A percentile compares a stretch with the other conserved stretches of the same genome.
These are phyloP conservation scores for Papilio machaon DNA, from an alignment of 1,140 invertebrate species.

Conservation along the genomic window DNA sequence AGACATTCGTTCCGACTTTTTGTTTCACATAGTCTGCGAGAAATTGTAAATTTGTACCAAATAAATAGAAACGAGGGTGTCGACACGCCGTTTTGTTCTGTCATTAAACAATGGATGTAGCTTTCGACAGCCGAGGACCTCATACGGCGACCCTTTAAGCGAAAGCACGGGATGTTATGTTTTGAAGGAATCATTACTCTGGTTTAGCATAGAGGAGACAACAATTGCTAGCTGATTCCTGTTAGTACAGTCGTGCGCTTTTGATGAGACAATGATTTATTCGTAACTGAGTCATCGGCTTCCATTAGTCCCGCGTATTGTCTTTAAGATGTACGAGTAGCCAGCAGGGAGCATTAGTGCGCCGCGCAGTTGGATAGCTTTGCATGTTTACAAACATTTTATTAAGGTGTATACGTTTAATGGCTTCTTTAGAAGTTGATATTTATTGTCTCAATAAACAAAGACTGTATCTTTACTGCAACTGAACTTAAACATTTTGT, in stretches of 20 bases:
- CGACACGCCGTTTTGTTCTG: constrained; percentile 76
- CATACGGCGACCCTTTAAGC: constrained; percentile 71
- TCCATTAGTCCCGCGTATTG: constrained; percentile 69
- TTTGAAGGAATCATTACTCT: constrained; percentile 80
- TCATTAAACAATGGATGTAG: constrained; percentile 69
- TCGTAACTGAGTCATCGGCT: constrained; percentile 74
- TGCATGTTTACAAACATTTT: constrained; percentile 81
- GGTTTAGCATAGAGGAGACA: constrained; percentile 73
- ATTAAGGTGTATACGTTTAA: constrained; percentile 77
- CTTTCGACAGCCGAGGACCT: constrained; percentile 66
- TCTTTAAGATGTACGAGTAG: constrained; percentile 59
- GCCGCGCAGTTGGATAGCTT: constrained; percentile 73
- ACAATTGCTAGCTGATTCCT: constrained; percentile 74
- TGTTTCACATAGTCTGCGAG: constrained; percentile 64
- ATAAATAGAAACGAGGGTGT: constrained; percentile 76
- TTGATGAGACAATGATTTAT: constrained; percentile 73
- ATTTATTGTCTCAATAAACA: constrained; percentile 58
- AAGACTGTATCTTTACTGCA: constrained; percentile 65
- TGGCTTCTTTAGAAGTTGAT: constrained; percentile 73
- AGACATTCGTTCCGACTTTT: constrained; percentile 71
- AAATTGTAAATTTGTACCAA: constrained; percentile 71
- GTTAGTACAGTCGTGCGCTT: constrained; percentile 59
- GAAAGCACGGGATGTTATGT: constrained; percentile 64
- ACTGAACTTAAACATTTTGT: constrained; percentile 35
- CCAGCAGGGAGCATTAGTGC: constrained; percentile 49